Evolutionary conservation across 2,888 invertebrate genomes (phyloP).

Genomic region (Dryococelus australis): DNA sequence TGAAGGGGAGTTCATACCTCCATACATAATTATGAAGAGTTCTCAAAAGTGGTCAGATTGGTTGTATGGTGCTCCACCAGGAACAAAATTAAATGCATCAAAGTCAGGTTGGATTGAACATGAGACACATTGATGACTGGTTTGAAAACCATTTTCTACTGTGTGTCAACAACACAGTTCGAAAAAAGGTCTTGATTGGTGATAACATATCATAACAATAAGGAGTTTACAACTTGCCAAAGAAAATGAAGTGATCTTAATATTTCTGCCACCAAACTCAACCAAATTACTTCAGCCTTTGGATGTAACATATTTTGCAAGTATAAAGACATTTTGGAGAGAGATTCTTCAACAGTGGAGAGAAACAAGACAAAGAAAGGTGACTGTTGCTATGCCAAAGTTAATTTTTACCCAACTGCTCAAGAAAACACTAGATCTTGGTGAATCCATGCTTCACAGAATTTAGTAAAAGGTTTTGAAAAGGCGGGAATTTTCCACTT

Average conservation of each 20-base stretch:
- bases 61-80: not conserved
- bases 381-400: not conserved
- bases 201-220: not conserved
- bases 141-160: not conserved
- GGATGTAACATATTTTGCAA: not conserved
- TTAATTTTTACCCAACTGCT: not conserved
- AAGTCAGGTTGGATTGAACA: not conserved
- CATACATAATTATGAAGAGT: not conserved
- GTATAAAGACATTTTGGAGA: not conserved
- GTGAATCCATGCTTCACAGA: not conserved
- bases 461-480: not conserved
- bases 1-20: not conserved
- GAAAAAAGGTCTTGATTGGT: not conserved
- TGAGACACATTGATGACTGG: not conserved
- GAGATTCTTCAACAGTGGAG: not conserved
- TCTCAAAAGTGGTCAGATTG: not conserved
- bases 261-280: not conserved
- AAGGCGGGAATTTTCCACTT: not conserved
- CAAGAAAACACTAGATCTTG: not conserved
- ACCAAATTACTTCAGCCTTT: not conserved
- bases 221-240: not conserved
- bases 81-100: not conserved
- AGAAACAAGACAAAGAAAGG: not conserved
- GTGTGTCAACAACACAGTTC: not conserved
- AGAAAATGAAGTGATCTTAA: not conserved